Conservation (phyloP, 2,113 vertebrate genomes). For the Chionodraco myersi region DNA sequence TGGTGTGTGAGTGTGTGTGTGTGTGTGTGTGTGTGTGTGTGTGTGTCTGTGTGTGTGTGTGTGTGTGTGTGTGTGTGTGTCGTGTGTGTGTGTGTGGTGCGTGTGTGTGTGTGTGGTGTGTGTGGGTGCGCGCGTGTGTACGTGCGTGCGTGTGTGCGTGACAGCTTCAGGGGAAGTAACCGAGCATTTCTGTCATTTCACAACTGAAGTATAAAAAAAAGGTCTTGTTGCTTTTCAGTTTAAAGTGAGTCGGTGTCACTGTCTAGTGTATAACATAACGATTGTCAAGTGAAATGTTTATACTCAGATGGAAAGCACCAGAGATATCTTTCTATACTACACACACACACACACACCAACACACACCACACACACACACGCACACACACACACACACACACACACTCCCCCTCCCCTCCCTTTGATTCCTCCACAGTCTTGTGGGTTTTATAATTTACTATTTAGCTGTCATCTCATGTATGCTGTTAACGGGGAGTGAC, state of each 20-base stretch:
- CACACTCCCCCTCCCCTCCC: neutral
- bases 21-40: no score
- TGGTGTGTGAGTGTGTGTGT: no score
- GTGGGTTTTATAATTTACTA: neutral
- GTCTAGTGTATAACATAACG: neutral
- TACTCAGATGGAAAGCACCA: conserved; percentile 61
- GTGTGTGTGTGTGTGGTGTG: neutral
- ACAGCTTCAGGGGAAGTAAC: conserved; percentile 40
- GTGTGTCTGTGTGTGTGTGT: no score
- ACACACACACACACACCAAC: neutral
- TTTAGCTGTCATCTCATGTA: neutral
- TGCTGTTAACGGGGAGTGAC: neutral
- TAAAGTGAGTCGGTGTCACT: neutral
- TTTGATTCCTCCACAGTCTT: neutral
- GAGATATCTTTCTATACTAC: neutral
- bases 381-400: neutral
- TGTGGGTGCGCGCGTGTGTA: neutral
- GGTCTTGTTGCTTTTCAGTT: neutral
- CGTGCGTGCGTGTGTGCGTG: neutral
- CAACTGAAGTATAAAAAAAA: neutral
- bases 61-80: conserved; percentile 16
- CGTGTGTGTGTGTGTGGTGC: no score
- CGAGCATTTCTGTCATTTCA: conserved; percentile 19
- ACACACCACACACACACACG: no score
- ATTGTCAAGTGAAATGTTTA: conserved; percentile 12